Evolutionary conservation across 2,113 vertebrate genomes (phyloP).

Genomic region (Boleophthalmus pectinirostris): DNA sequence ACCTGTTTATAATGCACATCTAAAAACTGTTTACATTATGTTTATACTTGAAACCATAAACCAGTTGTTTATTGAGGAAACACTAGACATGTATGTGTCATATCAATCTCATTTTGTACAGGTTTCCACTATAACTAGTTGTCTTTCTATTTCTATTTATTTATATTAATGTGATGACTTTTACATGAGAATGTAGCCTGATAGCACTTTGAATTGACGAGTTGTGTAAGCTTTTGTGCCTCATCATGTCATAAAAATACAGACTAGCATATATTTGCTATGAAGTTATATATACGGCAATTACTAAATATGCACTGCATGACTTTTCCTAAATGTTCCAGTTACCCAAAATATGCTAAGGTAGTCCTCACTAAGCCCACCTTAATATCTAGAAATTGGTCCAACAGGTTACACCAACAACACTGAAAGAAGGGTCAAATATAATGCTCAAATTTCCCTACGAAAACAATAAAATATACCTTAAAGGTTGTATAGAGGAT

Average conservation of each 20-base stretch:
- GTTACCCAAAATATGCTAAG: neutral
- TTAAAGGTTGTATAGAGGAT: too few species aligned
- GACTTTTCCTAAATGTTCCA: neutral
- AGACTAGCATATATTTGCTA: neutral
- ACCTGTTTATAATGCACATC: neutral
- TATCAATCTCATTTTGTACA: neutral
- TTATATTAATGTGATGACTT: neutral
- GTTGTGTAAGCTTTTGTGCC: neutral
- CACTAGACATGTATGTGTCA: neutral
- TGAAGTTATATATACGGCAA: neutral
- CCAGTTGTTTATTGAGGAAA: neutral
- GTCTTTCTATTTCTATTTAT: neutral
- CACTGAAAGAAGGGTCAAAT: too few species aligned
- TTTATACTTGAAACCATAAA: conserved; percentile 7
- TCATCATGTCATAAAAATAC: neutral
- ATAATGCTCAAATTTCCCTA: too few species aligned
- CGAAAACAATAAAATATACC: too few species aligned
- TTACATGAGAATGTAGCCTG: neutral
- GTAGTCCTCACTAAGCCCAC: neutral
- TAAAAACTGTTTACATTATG: neutral
- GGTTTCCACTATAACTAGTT: neutral
- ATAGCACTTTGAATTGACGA: neutral
- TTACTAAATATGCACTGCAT: neutral
- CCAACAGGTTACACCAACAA: too few species aligned
- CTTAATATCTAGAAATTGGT: too few species aligned